Percentiles rank a stretch among this genome's conserved stretches.
These are phyloP conservation scores for Gerris lacustris DNA, from an alignment of 2,888 invertebrate genomes.

Conservation along the genomic window DNA sequence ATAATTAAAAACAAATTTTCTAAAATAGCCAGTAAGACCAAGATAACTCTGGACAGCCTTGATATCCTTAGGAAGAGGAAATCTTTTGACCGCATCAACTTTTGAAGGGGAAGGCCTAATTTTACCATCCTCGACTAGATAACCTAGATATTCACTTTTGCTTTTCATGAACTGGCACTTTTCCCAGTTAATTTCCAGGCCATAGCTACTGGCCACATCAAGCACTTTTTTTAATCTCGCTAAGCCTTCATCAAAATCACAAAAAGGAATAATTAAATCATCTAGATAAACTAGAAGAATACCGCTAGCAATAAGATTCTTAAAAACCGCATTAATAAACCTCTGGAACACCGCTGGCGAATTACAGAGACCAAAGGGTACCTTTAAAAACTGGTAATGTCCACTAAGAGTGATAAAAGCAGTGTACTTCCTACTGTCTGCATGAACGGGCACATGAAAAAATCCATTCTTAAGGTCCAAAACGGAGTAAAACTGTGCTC, in stretches of 20 bases:
- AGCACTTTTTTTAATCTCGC: constrained; percentile 24
- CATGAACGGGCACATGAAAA: constrained; percentile 34
- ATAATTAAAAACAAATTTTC: background rate
- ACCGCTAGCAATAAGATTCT: constrained; percentile 21
- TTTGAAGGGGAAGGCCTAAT: constrained; percentile 21
- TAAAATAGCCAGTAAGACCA: background rate
- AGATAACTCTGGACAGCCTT: background rate
- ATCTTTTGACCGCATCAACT: background rate
- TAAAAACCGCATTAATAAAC: constrained; percentile 26
- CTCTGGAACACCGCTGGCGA: constrained; percentile 34
- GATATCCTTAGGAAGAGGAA: background rate
- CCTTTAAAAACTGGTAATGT: constrained; percentile 35
- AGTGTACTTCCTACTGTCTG: constrained; percentile 33
- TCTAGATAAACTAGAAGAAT: constrained; percentile 28
- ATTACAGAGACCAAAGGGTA: constrained; percentile 30
- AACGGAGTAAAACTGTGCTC: constrained; percentile 31
- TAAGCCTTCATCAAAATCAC: constrained; percentile 17
- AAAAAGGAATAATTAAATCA: constrained; percentile 25
- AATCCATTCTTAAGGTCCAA: constrained; percentile 33
- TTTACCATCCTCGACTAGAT: background rate
- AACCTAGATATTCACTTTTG: constrained; percentile 24
- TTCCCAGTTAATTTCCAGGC: constrained; percentile 32
- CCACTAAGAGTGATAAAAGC: constrained; percentile 36
- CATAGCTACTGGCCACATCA: constrained; percentile 27
- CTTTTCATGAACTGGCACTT: constrained; percentile 35